phyloP scores from a whole-genome alignment of 2,888 invertebrate species.

The Cabera pusaria region DNA sequence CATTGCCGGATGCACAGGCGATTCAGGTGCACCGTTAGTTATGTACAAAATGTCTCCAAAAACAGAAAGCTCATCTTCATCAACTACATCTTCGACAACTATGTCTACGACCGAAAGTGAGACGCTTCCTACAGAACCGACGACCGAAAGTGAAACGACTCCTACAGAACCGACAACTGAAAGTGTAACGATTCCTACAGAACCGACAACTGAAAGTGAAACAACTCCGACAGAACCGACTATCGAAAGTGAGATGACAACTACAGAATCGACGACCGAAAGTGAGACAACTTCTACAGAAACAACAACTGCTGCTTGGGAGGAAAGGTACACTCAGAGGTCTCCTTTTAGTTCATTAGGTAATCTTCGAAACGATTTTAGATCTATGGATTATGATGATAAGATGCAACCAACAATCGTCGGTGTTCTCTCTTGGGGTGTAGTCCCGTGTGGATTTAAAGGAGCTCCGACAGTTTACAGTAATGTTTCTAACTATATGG shows the following conservation, averaged over 20 bases:
- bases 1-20: conserved; percentile 79
- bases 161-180: too few relatives aligned
- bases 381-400: too few relatives aligned
- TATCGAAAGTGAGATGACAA: too few relatives aligned
- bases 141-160: too few relatives aligned
- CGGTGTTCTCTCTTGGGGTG: conserved; percentile 84
- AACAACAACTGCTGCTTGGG: neutral
- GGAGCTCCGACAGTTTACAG: conserved; percentile 82
- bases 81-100: neutral
- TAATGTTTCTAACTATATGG: conserved; percentile 70
- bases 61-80: conserved; percentile 1
- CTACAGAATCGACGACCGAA: neutral
- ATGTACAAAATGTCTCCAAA: conserved; percentile 38
- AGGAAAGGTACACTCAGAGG: too few relatives aligned
- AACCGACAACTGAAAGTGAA: too few relatives aligned
- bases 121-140: too few relatives aligned
- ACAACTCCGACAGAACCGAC: too few relatives aligned
- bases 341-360: too few relatives aligned
- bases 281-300: neutral
- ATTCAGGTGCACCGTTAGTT: conserved; percentile 82
- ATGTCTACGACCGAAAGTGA: neutral
- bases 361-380: too few relatives aligned
- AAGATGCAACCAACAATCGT: conserved; percentile 51
- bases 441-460: conserved; percentile 73
- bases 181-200: too few relatives aligned